Percentiles rank a stretch among this genome's conserved stretches.
These are phyloP conservation scores for Sericinus montela DNA, from an alignment of 2,888 invertebrate genomes.

Conservation along the genomic window DNA sequence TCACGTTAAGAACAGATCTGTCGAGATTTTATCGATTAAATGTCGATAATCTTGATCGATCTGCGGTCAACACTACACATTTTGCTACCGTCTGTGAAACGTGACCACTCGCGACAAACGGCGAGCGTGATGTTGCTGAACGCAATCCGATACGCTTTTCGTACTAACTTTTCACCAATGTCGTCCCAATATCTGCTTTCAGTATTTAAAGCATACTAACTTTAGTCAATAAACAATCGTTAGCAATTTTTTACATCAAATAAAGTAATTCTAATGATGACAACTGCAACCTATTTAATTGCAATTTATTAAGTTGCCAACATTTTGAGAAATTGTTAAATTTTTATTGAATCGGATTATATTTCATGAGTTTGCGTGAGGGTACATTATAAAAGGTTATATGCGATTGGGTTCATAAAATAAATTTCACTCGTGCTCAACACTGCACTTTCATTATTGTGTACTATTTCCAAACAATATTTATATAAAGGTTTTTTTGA, in stretches of 20 bases:
- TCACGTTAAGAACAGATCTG: no score
- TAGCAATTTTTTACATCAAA: neutral
- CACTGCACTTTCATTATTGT: no score
- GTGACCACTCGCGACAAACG: conserved; percentile 70
- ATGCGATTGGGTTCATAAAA: no score
- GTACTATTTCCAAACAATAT: no score
- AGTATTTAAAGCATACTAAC: neutral
- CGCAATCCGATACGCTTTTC: conserved; percentile 59
- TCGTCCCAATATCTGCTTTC: conserved; percentile 34
- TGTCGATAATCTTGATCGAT: conserved; percentile 26
- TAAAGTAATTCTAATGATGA: neutral
- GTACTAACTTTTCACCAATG: conserved; percentile 34
- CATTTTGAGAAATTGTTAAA: no score
- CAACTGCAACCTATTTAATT: no score
- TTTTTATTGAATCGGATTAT: no score
- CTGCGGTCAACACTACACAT: conserved; percentile 35
- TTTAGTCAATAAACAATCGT: conserved; percentile 17
- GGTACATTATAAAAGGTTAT: no score
- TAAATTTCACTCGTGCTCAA: no score
- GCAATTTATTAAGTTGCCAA: no score
- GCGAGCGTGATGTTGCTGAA: conserved; percentile 66
- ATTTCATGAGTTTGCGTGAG: no score
- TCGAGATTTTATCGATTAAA: conserved; percentile 30
- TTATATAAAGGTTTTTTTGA: no score
- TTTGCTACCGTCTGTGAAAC: conserved; percentile 64